phyloP scores from a whole-genome alignment of 2,888 invertebrate species.

The Cantharis rufa region DNA sequence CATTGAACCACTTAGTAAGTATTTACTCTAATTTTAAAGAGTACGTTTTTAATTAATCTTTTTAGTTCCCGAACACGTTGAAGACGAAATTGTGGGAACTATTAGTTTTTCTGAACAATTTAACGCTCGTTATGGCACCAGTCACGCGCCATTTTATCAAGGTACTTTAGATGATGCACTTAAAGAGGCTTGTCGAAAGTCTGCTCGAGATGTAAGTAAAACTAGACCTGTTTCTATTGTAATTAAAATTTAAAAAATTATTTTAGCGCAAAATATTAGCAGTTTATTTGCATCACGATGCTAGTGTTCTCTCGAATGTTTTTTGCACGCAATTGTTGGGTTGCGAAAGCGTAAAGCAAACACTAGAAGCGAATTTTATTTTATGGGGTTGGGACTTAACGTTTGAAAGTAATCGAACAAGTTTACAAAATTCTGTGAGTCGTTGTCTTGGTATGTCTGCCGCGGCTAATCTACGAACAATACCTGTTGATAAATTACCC shows the following conservation, averaged over 20 bases:
- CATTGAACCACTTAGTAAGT: constrained; percentile 78
- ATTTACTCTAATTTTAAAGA: constrained; percentile 27
- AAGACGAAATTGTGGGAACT: constrained; percentile 84
- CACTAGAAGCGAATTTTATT: constrained; percentile 86
- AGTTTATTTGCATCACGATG: constrained; percentile 95
- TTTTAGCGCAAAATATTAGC: constrained; percentile 87
- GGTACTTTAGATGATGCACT: constrained; percentile 90
- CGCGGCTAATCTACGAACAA: constrained; percentile 80
- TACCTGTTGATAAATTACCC: constrained; percentile 85
- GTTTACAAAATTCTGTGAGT: constrained; percentile 76
- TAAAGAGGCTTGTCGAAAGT: constrained; percentile 85
- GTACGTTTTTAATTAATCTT: not conserved
- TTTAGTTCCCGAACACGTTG: constrained; percentile 82
- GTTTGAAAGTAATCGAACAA: constrained; percentile 79
- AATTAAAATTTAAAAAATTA: not conserved
- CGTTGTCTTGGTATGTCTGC: constrained; percentile 81
- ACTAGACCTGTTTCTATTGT: not conserved
- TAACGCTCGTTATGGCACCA: constrained; percentile 81
- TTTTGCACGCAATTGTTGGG: constrained; percentile 95
- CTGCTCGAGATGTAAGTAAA: constrained; percentile 81
- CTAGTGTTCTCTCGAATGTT: constrained; percentile 92
- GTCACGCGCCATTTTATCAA: constrained; percentile 88
- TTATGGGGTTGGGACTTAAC: constrained; percentile 98
- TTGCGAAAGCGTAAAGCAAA: constrained; percentile 87
- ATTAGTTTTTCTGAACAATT: constrained; percentile 87